These are phyloP conservation scores for Pungitius pungitius DNA, from an alignment of 2,113 vertebrate species.

Conservation along the genomic window DNA sequence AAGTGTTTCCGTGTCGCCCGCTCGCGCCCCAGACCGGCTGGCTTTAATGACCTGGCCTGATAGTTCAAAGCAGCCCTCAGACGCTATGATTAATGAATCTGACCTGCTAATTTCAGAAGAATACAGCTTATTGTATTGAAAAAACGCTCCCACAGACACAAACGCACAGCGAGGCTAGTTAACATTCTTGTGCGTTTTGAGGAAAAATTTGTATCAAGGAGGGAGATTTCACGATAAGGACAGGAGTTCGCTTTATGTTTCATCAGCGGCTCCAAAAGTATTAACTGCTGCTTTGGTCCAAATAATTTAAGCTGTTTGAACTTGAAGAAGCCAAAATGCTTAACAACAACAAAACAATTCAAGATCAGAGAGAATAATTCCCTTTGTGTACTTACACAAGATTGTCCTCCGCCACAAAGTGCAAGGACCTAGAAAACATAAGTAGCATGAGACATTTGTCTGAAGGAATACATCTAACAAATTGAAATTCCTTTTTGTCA, in stretches of 20 bases:
- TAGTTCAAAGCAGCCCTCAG: conserved; percentile 80
- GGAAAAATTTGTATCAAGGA: conserved; percentile 61
- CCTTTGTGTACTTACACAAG: conserved; percentile 39
- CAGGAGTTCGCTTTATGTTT: conserved; percentile 71
- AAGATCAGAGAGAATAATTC: conserved; percentile 63
- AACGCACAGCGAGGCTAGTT: conserved; percentile 64
- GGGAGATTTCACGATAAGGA: conserved; percentile 76
- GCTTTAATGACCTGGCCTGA: conserved; percentile 81
- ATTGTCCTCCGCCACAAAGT: conserved; percentile 51
- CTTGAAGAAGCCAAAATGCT: conserved; percentile 61
- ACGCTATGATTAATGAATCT: conserved; percentile 82
- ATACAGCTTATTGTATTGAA: conserved; percentile 80
- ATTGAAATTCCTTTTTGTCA: conserved; percentile 78
- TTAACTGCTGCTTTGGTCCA: conserved; percentile 70
- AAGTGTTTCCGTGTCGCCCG: conserved; percentile 81
- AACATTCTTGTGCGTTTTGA: conserved; percentile 77
- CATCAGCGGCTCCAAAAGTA: conserved; percentile 69
- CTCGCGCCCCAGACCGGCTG: conserved; percentile 75
- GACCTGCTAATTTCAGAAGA: conserved; percentile 81
- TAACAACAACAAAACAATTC: conserved; percentile 61
- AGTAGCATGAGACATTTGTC: conserved; percentile 72
- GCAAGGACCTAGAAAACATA: conserved; percentile 40
- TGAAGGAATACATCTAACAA: conserved; percentile 73
- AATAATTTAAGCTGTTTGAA: conserved; percentile 68
- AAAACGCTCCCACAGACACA: conserved; percentile 60